Evolutionary conservation across 2,888 invertebrate genomes (phyloP).

Genomic region (Danaus chrysippus): DNA sequence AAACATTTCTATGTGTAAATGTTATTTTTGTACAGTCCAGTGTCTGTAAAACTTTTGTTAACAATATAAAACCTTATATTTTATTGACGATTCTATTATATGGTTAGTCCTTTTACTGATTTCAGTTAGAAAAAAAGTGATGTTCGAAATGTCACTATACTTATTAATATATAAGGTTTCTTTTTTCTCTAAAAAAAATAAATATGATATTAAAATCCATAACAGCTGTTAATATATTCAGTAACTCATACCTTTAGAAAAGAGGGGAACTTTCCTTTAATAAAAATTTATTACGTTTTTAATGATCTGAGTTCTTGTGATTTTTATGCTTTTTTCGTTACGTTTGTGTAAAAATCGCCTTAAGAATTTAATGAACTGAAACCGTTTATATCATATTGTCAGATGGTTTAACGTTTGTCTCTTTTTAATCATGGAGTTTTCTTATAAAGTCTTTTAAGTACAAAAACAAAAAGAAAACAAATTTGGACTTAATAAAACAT

Average conservation of each 20-base stretch:
- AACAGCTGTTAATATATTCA: background rate
- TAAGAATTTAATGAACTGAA: slow-evolving; percentile 5
- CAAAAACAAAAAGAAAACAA: background rate
- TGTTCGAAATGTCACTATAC: too few species aligned
- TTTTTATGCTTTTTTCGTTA: background rate
- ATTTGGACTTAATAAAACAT: background rate
- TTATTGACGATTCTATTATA: too few species aligned
- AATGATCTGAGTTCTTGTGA: slow-evolving; percentile 6
- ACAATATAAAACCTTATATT: background rate
- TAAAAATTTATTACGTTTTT: slow-evolving; percentile 4
- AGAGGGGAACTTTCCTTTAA: slow-evolving; percentile 2
- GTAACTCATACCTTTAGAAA: background rate
- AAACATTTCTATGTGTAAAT: background rate
- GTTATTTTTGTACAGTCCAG: slow-evolving; percentile 3
- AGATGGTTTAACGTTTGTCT: background rate
- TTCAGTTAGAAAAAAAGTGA: too few species aligned
- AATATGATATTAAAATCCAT: background rate
- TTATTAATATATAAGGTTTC: too few species aligned
- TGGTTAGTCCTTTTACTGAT: too few species aligned
- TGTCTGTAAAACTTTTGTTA: slow-evolving; percentile 1
- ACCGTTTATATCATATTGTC: background rate
- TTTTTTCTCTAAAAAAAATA: too few species aligned
- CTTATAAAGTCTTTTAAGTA: background rate
- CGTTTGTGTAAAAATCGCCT: slow-evolving; percentile 1
- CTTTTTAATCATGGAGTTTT: background rate